Evolutionary conservation across 2,888 invertebrate species (phyloP).

Genomic region (Pristionchus fissidentatus): DNA sequence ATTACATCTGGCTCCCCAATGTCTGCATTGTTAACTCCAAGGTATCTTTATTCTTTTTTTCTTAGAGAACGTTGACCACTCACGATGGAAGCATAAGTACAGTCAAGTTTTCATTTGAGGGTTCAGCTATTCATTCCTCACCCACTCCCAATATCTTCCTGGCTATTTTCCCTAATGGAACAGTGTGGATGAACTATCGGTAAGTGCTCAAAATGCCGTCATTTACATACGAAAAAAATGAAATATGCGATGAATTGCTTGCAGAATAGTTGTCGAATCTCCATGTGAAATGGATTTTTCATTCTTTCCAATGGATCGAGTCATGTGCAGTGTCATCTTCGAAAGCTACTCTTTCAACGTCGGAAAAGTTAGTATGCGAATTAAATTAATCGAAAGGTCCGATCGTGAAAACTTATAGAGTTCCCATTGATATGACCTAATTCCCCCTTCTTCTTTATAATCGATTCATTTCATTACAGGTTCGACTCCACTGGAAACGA

Average conservation of each 20-base stretch:
- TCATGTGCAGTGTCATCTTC: constrained; percentile 73
- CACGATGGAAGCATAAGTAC: not conserved
- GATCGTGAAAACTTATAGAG: not conserved
- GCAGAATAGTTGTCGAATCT: constrained; percentile 69
- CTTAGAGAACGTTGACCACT: constrained; percentile 49
- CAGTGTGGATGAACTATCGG: constrained; percentile 72
- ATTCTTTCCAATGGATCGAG: constrained; percentile 72
- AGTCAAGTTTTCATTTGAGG: constrained; percentile 34
- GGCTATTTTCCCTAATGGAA: constrained; percentile 75
- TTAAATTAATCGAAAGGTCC: no score
- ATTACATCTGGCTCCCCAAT: constrained; percentile 74
- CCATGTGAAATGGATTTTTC: constrained; percentile 75
- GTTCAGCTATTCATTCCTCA: constrained; percentile 70
- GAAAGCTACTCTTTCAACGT: constrained; percentile 75
- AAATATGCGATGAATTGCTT: constrained; percentile 38
- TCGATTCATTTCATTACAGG: constrained; percentile 51
- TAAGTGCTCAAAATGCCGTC: constrained; percentile 24
- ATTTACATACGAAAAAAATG: not conserved
- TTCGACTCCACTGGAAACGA: constrained; percentile 73
- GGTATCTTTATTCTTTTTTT: constrained; percentile 36
- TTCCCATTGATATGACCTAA: not conserved
- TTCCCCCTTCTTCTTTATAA: not conserved
- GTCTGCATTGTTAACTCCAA: constrained; percentile 69
- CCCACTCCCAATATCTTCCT: constrained; percentile 75
- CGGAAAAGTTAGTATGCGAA: constrained; percentile 55